Percentiles rank a stretch among this genome's conserved stretches.
Conservation (phyloP, 2,888 invertebrate genomes). For the Scaptomyza parva region DNA sequence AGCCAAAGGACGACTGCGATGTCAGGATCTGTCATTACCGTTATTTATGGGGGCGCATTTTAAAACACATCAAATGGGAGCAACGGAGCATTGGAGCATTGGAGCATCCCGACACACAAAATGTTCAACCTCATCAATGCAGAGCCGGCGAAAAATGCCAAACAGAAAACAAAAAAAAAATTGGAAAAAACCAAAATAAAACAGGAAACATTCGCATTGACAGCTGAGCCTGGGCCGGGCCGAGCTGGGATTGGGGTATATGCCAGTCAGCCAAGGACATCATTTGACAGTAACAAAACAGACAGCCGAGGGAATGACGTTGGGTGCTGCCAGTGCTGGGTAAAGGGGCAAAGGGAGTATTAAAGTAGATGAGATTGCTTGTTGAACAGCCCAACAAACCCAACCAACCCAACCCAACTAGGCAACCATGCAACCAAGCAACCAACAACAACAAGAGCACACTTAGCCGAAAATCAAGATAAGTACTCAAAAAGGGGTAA, state of each 20-base stretch:
- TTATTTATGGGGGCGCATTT: conserved; percentile 65
- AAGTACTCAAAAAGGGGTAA: conserved; percentile 5
- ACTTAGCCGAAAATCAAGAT: conserved; percentile 13
- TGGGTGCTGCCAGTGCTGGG: not conserved
- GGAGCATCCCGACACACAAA: conserved; percentile 15
- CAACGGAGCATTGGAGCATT: not conserved
- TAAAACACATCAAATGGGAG: conserved; percentile 58
- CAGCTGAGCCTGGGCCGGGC: conserved; percentile 46
- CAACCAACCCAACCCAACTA: not conserved
- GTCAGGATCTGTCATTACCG: conserved; percentile 62
- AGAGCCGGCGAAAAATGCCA: conserved; percentile 32
- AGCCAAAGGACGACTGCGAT: conserved; percentile 44
- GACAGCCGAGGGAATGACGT: not conserved
- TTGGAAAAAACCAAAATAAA: not conserved
- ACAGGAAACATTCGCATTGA: conserved; percentile 45
- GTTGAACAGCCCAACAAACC: not conserved
- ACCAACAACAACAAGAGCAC: conserved; percentile 16
- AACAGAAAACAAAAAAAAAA: not conserved
- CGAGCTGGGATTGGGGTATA: conserved; percentile 3
- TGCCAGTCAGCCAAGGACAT: conserved; percentile 34
- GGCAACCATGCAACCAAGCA: not conserved
- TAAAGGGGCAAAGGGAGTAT: not conserved
- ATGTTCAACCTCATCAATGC: conserved; percentile 56
- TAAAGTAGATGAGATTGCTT: conserved; percentile 29
- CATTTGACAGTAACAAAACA: conserved; percentile 25